Evolutionary conservation across 2,797 vertebrate genomes (phyloP).

Genomic region (Brachyalestes nurse): DNA sequence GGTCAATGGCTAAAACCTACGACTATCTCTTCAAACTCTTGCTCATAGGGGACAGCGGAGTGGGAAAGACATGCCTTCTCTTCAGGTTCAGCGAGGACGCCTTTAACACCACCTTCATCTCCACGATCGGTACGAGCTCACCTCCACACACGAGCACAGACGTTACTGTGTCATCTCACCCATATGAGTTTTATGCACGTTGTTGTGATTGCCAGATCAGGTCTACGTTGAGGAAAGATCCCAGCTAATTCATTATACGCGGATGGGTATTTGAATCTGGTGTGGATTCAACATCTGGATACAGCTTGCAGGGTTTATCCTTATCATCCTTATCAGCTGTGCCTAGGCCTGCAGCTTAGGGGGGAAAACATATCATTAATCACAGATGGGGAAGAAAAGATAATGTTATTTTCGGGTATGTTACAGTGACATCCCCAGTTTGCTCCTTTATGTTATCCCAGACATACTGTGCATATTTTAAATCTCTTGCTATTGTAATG

Average conservation of each 20-base stretch:
- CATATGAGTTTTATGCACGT: not conserved
- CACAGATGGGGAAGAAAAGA: not conserved
- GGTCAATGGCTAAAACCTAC: constrained; percentile 95
- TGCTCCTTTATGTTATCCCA: not conserved
- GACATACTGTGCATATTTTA: constrained; percentile 11
- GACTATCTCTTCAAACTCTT: constrained; percentile 97
- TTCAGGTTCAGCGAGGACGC: constrained; percentile 97
- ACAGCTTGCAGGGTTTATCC: constrained; percentile 3
- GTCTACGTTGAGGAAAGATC: not conserved
- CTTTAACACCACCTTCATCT: constrained; percentile 98
- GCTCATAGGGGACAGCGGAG: constrained; percentile 96
- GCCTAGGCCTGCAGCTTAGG: not conserved
- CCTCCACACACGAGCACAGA: not conserved
- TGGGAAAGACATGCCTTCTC: constrained; percentile 96
- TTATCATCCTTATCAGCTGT: not conserved
- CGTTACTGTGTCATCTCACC: not conserved
- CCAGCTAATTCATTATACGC: not conserved
- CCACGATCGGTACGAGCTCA: constrained; percentile 91
- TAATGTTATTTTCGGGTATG: not conserved
- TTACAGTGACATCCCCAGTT: not conserved
- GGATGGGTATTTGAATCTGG: not conserved
- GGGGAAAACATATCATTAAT: not conserved
- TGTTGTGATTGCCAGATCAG: not conserved
- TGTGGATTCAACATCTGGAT: not conserved
- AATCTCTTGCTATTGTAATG: constrained; percentile 2